phyloP scores from a whole-genome alignment of 2,797 vertebrate genomes.

The Lepilemur septentrionalis region DNA sequence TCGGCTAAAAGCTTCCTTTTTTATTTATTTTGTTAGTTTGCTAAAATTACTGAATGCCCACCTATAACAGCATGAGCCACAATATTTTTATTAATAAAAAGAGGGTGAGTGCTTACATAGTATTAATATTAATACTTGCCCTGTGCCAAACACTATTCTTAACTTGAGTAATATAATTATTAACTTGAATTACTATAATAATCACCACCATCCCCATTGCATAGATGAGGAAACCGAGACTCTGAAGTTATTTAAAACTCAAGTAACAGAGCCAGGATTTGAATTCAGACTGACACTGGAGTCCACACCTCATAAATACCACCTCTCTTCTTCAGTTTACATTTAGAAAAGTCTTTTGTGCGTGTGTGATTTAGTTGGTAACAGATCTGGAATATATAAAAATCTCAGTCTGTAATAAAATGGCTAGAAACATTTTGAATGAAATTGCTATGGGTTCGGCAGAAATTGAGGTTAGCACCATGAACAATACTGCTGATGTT shows the following conservation, averaged over 20 bases:
- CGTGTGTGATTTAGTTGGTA: background rate
- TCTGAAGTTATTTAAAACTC: background rate
- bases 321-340: background rate
- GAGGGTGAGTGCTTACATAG: background rate
- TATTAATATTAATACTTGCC: background rate
- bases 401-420: background rate
- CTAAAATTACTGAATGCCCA: background rate
- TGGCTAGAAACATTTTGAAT: background rate
- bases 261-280: background rate
- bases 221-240: background rate
- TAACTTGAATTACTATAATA: conserved; percentile 17
- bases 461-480: background rate
- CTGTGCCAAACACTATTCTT: background rate
- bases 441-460: background rate
- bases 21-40: conserved; percentile 15
- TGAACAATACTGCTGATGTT: background rate
- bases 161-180: background rate
- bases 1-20: background rate
- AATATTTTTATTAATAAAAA: conserved; percentile 32
- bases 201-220: background rate
- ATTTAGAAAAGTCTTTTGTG: background rate
- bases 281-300: background rate
- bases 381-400: background rate
- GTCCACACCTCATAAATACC: background rate
- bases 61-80: background rate